Conservation (phyloP, 2,888 invertebrate genomes). For the Parthenolecanium corni region DNA sequence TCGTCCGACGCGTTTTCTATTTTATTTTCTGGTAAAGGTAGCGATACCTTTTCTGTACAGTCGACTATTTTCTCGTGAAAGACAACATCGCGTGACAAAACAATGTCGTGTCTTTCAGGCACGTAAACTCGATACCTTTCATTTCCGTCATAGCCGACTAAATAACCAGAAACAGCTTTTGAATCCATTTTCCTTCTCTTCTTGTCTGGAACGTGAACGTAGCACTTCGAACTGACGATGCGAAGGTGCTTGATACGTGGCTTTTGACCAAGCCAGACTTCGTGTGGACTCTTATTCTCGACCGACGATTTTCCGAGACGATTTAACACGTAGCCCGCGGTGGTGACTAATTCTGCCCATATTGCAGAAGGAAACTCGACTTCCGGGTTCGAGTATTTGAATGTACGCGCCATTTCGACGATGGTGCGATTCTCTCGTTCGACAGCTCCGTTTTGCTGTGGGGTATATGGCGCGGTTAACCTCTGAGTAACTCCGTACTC, state of each 20-base stretch:
- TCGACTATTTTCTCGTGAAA: slow-evolving; percentile 23
- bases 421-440: slow-evolving; percentile 32
- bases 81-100: slow-evolving; percentile 26
- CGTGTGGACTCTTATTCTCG: slow-evolving; percentile 34
- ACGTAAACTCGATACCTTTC: slow-evolving; percentile 10
- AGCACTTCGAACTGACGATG: slow-evolving; percentile 7
- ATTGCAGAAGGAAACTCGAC: slow-evolving; percentile 30
- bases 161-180: slow-evolving; percentile 9
- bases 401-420: slow-evolving; percentile 31
- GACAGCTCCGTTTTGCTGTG: slow-evolving; percentile 30
- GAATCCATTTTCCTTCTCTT: slow-evolving; percentile 16
- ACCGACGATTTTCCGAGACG: slow-evolving; percentile 29
- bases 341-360: slow-evolving; percentile 30
- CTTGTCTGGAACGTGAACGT: slow-evolving; percentile 10
- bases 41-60: background rate
- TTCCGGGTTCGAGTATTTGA: slow-evolving; percentile 30
- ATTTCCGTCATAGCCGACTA: slow-evolving; percentile 20
- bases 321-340: slow-evolving; percentile 30
- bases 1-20: background rate
- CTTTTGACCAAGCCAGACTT: slow-evolving; percentile 33
- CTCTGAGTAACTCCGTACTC: slow-evolving; percentile 30
- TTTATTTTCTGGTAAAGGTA: background rate
- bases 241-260: slow-evolving; percentile 18
- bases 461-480: slow-evolving; percentile 30
- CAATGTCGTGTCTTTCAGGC: background rate